Evolutionary conservation across 2,797 vertebrate genomes (phyloP), one percentile per base, ranked within the genome.

Genomic region (Dallia pectoralis): DNA sequence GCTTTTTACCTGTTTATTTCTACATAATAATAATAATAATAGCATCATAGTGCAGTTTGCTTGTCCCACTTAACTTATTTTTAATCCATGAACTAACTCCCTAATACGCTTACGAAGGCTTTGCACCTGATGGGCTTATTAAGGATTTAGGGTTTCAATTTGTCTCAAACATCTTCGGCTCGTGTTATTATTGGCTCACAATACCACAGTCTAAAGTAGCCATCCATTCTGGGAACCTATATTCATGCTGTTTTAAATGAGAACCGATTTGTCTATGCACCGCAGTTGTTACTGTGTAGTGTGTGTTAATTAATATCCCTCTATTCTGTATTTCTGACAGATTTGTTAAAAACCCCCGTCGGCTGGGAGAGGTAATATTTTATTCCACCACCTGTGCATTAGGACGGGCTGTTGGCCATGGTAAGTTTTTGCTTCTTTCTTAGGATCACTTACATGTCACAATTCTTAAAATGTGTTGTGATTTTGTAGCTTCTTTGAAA

Each of bases 391-490:
- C 63, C 77, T 48, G 79, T 82, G 66, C 40, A 29, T 77, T 71
- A 87, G 71, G 86, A 87, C 84, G 2, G 84, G 51, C 81, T 79
- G 40, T 79, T 79, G 87, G 81, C 79, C 44, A 94, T 94, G 93
- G 93, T 94, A 80, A 92, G 92, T n/a, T n/a, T 27, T 8, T 36
- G 4, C 36, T 40, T 2, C 2, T 40, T 40, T 40, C 36, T 40
- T 40, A 40, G 36, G 2, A 40, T 6, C 36, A 40, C 36, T 40
- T 1, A 40, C 36, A 9, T 40, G 9, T 7, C 1, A 40, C 36
- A 40, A 40, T 40, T 40, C 36, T 1, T 40, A 40, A 40, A 40
- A 7, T 40, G 15, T n/a, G 19, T 4, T 6, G 44, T 29, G 7
- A 49, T 72, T 44, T 47, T 63, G 30, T 22, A 56, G n/a, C 51